Evolutionary conservation across 2,797 vertebrate genomes (phyloP).

Genomic region (Chromobotia macracanthus): DNA sequence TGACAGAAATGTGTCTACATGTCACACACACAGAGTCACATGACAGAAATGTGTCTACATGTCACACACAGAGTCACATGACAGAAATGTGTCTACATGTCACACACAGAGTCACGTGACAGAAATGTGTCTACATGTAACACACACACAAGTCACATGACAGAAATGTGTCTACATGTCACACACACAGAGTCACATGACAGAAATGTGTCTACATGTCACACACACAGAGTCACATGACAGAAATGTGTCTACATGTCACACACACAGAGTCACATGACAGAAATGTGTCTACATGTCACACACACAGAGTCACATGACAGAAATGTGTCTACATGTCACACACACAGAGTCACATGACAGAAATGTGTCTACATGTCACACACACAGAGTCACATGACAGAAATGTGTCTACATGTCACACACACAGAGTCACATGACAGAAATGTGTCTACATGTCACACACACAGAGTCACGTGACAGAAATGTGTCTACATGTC

Average conservation of each 20-base stretch:
- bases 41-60: not conserved
- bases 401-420: not conserved
- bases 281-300: not conserved
- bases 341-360: not conserved
- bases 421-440: not conserved
- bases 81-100: not conserved
- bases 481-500: not conserved
- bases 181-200: not conserved
- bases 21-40: not conserved
- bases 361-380: not conserved
- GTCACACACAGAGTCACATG: not conserved
- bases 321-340: not conserved
- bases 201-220: not conserved
- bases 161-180: not conserved
- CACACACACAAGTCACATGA: too few relatives aligned
- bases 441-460: not conserved
- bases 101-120: not conserved
- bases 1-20: not conserved
- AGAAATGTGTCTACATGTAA: not conserved
- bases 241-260: not conserved
- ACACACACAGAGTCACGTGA: too few relatives aligned
- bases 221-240: too few relatives aligned
- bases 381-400: too few relatives aligned
- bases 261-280: not conserved
- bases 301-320: too few relatives aligned